Base-by-base conservation (phyloP, 2,888 invertebrate species). In the Volucella inanis region DNA sequence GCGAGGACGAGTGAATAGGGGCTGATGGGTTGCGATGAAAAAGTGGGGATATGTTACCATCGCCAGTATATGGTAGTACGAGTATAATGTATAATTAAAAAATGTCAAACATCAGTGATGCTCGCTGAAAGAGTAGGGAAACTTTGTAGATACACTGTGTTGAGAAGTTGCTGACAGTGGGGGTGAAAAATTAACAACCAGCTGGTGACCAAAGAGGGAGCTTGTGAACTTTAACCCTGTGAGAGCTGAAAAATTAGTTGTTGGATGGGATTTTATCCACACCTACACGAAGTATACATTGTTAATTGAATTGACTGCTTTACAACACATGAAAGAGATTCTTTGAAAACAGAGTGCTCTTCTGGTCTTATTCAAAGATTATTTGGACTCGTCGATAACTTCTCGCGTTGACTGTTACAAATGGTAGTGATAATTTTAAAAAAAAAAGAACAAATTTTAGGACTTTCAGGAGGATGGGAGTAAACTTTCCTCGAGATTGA, bases 61-160 rank as follows among this genome's bases (percentile, higher is more conserved):
- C 71, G 12, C 43, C 52, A 43, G 55, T 74, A 79, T 75, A n/a
- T n/a, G n/a, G n/a, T n/a, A 22, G 22, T 22, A 22, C 22, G 22
- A 22, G 22, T 22, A 22, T 22, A 22, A 22, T 76, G 76, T 77
- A 68, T 80, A 85, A 85, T 85, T 85, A 85, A 85, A 84, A 85
- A 80, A 67, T 80, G 80, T 77, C 71, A 80, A 80, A 72, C 76
- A 64, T 50, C 43, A 57, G 61, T 55, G 49, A 39, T 61, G 54
- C 54, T 72, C 41, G 47, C 39, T 12, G 14, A 38, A 47, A 50
- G 12, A 39, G 50, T 15, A 39, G 15, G 59, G 49, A 59, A 3
- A 50, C 55, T 49, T 49, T 65, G 43, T 22, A 22, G 22, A 55
- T 22, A 62, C 39, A 31, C 59, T 15, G 43, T 14, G 22, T 18